Conservation (phyloP, 2,888 invertebrate genomes). For the Cyclophora punctaria region DNA sequence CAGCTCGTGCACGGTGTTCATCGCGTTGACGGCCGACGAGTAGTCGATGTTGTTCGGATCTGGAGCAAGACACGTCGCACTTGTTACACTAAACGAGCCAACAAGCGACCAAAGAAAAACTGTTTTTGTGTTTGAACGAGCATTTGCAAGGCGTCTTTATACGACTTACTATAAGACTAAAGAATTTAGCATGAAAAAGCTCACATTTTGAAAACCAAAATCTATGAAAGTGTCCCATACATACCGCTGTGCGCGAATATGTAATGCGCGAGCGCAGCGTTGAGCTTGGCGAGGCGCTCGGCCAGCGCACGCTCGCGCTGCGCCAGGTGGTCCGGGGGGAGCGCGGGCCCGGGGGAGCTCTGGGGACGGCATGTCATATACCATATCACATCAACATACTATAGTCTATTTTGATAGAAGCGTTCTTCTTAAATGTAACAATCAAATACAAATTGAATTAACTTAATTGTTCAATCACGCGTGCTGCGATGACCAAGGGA, state of each 20-base stretch:
- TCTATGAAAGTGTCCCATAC: background rate
- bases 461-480: too few species aligned
- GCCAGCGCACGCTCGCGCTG: conserved; percentile 25
- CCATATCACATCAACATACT: too few species aligned
- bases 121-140: too few species aligned
- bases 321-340: conserved; percentile 1
- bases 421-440: too few species aligned
- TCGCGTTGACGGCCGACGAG: conserved; percentile 93
- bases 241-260: conserved; percentile 51
- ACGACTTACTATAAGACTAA: too few species aligned
- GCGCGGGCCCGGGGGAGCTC: conserved; percentile 29
- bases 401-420: too few species aligned
- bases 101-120: too few species aligned
- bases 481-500: too few species aligned
- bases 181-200: too few species aligned
- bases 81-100: background rate
- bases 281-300: conserved; percentile 43
- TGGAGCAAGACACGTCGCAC: conserved; percentile 15
- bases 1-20: conserved; percentile 95
- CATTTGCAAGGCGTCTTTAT: too few species aligned
- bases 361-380: conserved; percentile 9
- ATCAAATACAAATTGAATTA: too few species aligned
- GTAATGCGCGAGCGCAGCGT: conserved; percentile 50
- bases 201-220: too few species aligned
- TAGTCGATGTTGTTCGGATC: conserved; percentile 86